phyloP scores from a whole-genome alignment of 2,113 vertebrate genomes.

The Nycticebus coucang region DNA sequence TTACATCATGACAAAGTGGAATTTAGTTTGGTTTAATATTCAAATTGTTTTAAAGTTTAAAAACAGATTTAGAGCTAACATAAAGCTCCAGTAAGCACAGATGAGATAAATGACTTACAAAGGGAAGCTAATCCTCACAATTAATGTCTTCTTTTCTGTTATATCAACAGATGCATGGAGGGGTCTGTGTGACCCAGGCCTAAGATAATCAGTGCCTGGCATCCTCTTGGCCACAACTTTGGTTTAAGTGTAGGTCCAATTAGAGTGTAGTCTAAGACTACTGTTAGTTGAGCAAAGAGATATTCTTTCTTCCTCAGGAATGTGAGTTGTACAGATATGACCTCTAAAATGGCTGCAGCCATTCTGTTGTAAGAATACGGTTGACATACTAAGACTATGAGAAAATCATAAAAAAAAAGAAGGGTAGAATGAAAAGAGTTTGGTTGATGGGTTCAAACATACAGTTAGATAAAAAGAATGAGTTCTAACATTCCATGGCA shows the following conservation, averaged over 20 bases:
- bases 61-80: conserved; percentile 22
- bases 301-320: not conserved
- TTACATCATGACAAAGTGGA: not conserved
- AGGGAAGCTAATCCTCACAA: not conserved
- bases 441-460: too few relatives aligned
- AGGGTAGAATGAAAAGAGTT: too few relatives aligned
- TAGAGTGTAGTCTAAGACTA: not conserved
- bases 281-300: not conserved
- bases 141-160: not conserved
- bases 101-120: not conserved
- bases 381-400: not conserved
- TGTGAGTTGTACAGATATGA: not conserved
- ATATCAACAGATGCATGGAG: not conserved
- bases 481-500: too few relatives aligned
- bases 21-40: conserved; percentile 9
- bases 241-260: not conserved
- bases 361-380: not conserved
- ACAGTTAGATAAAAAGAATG: too few relatives aligned
- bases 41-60: conserved; percentile 41
- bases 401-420: not conserved
- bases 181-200: not conserved
- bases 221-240: not conserved
- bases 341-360: not conserved
- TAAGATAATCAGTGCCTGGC: not conserved
- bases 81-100: not conserved